These are phyloP conservation scores for Enteromius trimaculatus DNA, from an alignment of 2,797 vertebrate genomes.

Conservation along the genomic window DNA sequence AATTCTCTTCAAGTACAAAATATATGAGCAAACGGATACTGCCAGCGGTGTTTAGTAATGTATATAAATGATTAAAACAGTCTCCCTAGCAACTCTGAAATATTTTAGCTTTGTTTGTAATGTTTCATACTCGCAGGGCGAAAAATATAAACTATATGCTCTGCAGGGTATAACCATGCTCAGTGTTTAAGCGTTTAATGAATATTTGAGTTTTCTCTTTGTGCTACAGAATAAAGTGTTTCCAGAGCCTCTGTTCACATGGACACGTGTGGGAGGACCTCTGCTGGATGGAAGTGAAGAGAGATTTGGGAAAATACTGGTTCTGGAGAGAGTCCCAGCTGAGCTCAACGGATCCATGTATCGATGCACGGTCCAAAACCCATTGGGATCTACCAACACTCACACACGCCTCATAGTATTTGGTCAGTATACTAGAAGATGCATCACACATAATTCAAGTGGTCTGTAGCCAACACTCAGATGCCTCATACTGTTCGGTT, in stretches of 20 bases:
- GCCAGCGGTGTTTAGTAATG: constrained; percentile 8
- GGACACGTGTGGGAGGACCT: constrained; percentile 88
- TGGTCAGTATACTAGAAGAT: constrained; percentile 71
- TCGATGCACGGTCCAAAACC: constrained; percentile 93
- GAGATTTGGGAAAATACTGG: constrained; percentile 83
- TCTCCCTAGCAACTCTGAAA: constrained; percentile 3
- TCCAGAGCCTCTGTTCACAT: constrained; percentile 92
- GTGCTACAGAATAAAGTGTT: constrained; percentile 87
- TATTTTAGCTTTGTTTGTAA: constrained; percentile 9
- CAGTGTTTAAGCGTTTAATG: not conserved
- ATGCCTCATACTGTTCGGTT: not conserved
- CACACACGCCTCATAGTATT: constrained; percentile 93
- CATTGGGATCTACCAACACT: constrained; percentile 90
- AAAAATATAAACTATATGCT: not conserved
- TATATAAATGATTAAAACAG: constrained; percentile 5
- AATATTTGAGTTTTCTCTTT: not conserved
- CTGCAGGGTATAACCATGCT: not conserved
- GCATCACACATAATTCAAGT: not conserved
- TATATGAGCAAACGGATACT: constrained; percentile 23
- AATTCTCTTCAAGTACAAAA: constrained; percentile 13
- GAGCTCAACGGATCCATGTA: constrained; percentile 96
- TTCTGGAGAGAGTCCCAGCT: constrained; percentile 88
- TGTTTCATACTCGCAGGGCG: not conserved
- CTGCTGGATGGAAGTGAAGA: constrained; percentile 86
- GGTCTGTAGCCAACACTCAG: constrained; percentile 12